These are phyloP conservation scores for Myrmophylax atrothorax DNA, from an alignment of 2,113 vertebrate genomes.

Conservation along the genomic window DNA sequence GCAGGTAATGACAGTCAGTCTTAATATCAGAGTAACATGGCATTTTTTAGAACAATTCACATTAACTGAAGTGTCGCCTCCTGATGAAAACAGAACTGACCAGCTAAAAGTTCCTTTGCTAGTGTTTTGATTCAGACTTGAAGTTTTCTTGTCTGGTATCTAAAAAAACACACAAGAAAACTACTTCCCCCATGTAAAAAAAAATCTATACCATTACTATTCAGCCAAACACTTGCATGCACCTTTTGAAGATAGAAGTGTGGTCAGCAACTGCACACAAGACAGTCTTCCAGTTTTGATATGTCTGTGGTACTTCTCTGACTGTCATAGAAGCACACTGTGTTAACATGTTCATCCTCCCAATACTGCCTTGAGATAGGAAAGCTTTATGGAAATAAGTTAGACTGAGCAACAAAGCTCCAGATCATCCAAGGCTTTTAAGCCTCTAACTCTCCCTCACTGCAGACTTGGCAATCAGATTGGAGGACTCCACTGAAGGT, in stretches of 20 bases:
- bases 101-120: background rate
- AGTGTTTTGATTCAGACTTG: background rate
- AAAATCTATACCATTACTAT: background rate
- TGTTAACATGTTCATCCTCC: background rate
- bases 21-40: background rate
- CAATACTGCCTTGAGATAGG: background rate
- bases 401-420: background rate
- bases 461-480: background rate
- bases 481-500: background rate
- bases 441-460: background rate
- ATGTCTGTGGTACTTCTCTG: background rate
- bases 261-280: background rate
- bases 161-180: background rate
- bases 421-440: background rate
- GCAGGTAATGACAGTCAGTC: background rate
- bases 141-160: background rate
- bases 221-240: background rate
- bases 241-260: background rate
- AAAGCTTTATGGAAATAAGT: background rate
- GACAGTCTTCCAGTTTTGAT: background rate
- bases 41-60: background rate
- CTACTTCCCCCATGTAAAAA: background rate
- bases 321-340: background rate
- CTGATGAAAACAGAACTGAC: background rate
- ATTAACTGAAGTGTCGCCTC: background rate